These are phyloP conservation scores for Trididemnum nubilum DNA, from an alignment of 23 tunicate genomes.

Conservation along the genomic window DNA sequence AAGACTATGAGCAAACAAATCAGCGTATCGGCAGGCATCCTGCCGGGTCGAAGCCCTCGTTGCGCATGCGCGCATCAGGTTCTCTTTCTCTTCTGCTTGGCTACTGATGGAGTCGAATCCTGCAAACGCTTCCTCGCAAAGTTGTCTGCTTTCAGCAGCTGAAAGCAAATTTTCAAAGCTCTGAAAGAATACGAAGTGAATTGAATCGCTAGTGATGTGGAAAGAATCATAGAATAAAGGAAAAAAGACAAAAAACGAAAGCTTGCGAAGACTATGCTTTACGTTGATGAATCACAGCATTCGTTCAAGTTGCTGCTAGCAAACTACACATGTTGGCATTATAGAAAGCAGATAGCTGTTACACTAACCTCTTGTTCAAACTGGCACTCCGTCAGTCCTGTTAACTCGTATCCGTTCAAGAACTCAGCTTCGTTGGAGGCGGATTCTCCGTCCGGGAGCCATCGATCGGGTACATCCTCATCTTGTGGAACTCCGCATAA, in stretches of 20 bases:
- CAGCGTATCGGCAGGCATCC: conserved; percentile 14
- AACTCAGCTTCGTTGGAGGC: conserved; percentile 28
- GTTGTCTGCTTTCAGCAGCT: background rate
- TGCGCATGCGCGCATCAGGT: conserved; percentile 2
- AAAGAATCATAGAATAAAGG: no score
- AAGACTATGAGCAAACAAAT: conserved; percentile 13
- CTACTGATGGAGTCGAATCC: background rate
- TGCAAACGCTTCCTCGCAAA: background rate
- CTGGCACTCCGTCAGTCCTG: background rate
- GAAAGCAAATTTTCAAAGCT: no score
- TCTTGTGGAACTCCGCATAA: conserved; percentile 4
- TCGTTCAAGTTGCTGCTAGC: no score
- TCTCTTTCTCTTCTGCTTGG: background rate
- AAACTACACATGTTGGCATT: no score
- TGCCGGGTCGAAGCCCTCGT: background rate
- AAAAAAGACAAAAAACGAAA: no score
- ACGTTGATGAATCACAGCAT: no score
- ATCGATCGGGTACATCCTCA: background rate
- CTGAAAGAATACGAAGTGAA: no score
- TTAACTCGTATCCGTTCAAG: conserved; percentile 8
- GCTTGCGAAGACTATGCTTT: no score
- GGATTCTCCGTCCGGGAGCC: conserved; percentile 8
- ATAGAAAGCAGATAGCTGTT: no score
- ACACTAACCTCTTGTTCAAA: background rate
- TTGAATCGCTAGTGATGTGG: no score